Percentiles rank a stretch among this genome's conserved stretches.
These are phyloP conservation scores for Lagopus leucura DNA, from an alignment of 2,113 vertebrate species.

Conservation along the genomic window DNA sequence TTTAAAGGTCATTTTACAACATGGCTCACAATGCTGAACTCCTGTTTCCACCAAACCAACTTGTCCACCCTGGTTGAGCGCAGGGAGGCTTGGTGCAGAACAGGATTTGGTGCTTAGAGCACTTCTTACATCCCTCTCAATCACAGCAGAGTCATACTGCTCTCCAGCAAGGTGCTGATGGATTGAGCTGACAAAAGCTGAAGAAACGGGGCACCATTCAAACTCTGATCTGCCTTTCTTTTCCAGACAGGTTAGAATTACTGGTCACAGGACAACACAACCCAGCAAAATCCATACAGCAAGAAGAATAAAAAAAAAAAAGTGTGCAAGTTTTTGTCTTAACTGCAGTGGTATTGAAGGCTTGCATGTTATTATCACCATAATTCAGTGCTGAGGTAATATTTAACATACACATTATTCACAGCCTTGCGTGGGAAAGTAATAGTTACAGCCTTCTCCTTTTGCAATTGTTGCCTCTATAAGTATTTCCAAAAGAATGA, in stretches of 20 bases:
- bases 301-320: neutral
- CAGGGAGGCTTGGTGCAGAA: neutral
- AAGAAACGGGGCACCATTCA: neutral
- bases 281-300: neutral
- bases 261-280: neutral
- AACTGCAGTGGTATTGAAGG: neutral
- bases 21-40: fast-evolving
- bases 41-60: neutral
- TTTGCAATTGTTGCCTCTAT: neutral
- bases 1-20: neutral
- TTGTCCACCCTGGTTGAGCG: neutral
- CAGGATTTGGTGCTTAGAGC: neutral
- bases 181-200: neutral
- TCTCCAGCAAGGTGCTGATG: neutral
- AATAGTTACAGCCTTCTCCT: neutral
- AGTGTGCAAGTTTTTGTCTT: neutral
- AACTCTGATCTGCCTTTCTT: neutral
- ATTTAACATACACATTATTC: neutral
- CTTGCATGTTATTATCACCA: neutral
- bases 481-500: neutral
- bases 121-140: neutral
- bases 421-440: neutral
- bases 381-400: neutral
- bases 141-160: neutral
- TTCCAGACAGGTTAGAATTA: neutral